Evolutionary conservation across 2,113 vertebrate genomes (phyloP), one percentile per base, ranked within the genome.

Genomic region (Chaetorhynchus papuensis): DNA sequence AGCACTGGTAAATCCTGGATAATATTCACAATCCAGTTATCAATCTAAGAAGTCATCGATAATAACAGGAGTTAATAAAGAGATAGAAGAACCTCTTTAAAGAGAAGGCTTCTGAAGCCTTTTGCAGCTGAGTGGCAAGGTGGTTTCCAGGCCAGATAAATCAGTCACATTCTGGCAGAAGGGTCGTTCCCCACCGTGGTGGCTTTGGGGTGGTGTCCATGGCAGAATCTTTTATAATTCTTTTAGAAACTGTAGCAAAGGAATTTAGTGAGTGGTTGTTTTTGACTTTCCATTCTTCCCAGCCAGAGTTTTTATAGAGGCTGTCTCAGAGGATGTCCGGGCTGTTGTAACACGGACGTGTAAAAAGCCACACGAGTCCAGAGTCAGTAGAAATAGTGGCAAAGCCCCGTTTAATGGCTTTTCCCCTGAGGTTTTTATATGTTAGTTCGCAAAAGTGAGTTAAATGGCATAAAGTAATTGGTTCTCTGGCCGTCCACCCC

Each of bases 111-210:
- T 16, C 50, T 83, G 53, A 39, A 82, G 27, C 33, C 21, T 57
- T 89, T 60, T 47, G 31, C 53, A 76, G n/a, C 37, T n/a, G 37
- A 49, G 18, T 1, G 0, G 3, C 37, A 27, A 14, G 23, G 33
- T 1, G 1, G 4, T 41, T 68, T 83, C 41, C 60, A 21, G 59
- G 54, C 13, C 54, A 61, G 27, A 6, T 0, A 37, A 15, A 30
- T 33, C 7, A 3, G 12, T 35, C 66, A n/a, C 35, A 24, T 26
- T 22, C 50, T 41, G 64, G 37, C 47, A 70, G 56, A 65, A 72
- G 27, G 6, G 2, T 17, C 28, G 56, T 79, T 35, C 31, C 42
- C 30, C 47, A 16, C 18, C 0, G 0, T 37, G 5, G 15, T 61
- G 53, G 19, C 31, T 80, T 71, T 65, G 42, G 37, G 44, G 33